Evolutionary conservation across 2,888 invertebrate species (phyloP), one percentile per base, ranked within the genome.

Genomic region (Drosophila prolongata): DNA sequence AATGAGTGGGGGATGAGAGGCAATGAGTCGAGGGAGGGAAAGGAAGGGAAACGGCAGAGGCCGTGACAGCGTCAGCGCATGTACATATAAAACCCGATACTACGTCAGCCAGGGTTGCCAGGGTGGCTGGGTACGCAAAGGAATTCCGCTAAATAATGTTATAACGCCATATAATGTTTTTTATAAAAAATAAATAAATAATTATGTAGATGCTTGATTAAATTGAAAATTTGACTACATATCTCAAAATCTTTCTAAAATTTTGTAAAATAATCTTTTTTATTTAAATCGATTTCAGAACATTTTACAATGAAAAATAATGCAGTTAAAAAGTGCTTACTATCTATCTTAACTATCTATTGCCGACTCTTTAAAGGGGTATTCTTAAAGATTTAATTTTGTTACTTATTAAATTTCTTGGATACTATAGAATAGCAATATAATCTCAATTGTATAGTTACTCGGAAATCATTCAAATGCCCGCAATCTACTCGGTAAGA

Each of bases 11-110:
- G 56, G 50, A 46, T 27, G 44, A 56, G 73, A 55, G 50, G 50
- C 73, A 52, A 59, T 53, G 68, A 57, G 46, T 67, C 38, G 57
- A 43, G 43, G 72, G 49, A 42, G 52, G 73, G 64, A 42, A 59
- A 46, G 64, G 69, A 72, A 75, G 62, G 73, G 69, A 74, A 72
- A 62, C 77, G 66, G 79, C 82, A 79, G 87, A 79, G 89, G 78
- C 85, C 79, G 85, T 79, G 87, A 79, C 84, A 85, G 87, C 84
- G 80, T 80, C 88, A 83, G 88, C 80, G 83, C 83, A 88, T 83
- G 75, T 81, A 84, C 79, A 80, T 74, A 75, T 77, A 89, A 89
- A 89, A 85, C 87, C 85, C 85, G 87, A 89, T 89, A 81, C 85
- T 83, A 81, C 76, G 70, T 47, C 53, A 61, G 54, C 61, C 14